These are phyloP conservation scores for Hecatera dysodea DNA, from an alignment of 2,888 invertebrate genomes.

Conservation along the genomic window DNA sequence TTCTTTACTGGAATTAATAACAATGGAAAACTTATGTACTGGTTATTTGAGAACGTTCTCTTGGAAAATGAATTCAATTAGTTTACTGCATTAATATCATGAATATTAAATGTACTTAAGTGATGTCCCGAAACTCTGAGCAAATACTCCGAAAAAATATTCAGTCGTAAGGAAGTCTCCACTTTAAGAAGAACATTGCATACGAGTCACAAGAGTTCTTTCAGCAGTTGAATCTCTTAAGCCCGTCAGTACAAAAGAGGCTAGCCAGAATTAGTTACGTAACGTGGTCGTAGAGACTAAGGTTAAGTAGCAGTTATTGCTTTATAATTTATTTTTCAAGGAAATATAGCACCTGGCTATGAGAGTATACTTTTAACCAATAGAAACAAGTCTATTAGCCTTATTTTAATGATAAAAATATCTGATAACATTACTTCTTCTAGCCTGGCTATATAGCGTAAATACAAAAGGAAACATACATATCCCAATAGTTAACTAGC, in stretches of 20 bases:
- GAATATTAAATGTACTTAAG: too few species aligned
- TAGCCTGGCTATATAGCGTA: conserved; percentile 15
- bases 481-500: conserved; percentile 53
- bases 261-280: neutral
- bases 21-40: too few species aligned
- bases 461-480: conserved; percentile 30
- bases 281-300: neutral
- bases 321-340: conserved; percentile 21
- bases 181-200: too few species aligned
- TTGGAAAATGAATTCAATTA: too few species aligned
- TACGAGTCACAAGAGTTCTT: neutral
- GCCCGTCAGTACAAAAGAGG: neutral
- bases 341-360: conserved; percentile 7
- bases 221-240: neutral
- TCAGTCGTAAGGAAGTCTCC: too few species aligned
- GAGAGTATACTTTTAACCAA: conserved; percentile 6
- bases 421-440: conserved; percentile 9
- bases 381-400: conserved; percentile 35
- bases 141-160: too few species aligned
- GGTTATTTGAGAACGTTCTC: too few species aligned
- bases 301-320: conserved; percentile 34
- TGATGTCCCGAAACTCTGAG: too few species aligned
- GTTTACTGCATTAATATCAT: too few species aligned
- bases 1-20: too few species aligned
- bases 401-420: conserved; percentile 14